phyloP scores from a whole-genome alignment of 2,113 vertebrate genomes.

The Indicator maculatus region DNA sequence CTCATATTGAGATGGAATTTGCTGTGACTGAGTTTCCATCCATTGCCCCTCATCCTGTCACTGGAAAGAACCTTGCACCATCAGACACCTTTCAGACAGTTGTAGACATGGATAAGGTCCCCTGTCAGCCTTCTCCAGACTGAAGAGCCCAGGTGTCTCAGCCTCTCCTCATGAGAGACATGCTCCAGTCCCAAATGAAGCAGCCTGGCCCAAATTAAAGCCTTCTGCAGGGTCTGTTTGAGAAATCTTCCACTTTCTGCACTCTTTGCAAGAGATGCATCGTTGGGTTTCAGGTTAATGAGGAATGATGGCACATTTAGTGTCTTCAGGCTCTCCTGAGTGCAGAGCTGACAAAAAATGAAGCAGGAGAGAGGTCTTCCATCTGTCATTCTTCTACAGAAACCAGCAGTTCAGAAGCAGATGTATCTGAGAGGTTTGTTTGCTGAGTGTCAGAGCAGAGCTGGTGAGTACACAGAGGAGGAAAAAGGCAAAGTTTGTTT shows the following conservation, averaged over 20 bases:
- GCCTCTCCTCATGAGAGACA: background rate
- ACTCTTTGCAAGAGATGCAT: background rate
- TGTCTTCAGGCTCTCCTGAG: background rate
- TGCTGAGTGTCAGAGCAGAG: background rate
- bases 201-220: background rate
- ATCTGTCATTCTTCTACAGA: conserved; percentile 18
- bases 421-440: conserved; percentile 1
- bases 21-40: too few relatives aligned
- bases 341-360: conserved; percentile 3
- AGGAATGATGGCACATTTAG: background rate
- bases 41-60: too few relatives aligned
- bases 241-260: background rate
- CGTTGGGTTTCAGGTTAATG: background rate
- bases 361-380: conserved; percentile 13
- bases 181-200: background rate
- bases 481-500: background rate
- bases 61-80: too few relatives aligned
- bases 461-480: background rate
- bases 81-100: too few relatives aligned
- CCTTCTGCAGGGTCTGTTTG: background rate
- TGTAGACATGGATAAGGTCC: too few relatives aligned
- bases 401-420: background rate
- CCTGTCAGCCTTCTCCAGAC: background rate
- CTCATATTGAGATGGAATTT: too few relatives aligned
- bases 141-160: background rate